These are phyloP conservation scores for Bombus impatiens DNA, from an alignment of 1,140 invertebrate genomes.

Conservation along the genomic window DNA sequence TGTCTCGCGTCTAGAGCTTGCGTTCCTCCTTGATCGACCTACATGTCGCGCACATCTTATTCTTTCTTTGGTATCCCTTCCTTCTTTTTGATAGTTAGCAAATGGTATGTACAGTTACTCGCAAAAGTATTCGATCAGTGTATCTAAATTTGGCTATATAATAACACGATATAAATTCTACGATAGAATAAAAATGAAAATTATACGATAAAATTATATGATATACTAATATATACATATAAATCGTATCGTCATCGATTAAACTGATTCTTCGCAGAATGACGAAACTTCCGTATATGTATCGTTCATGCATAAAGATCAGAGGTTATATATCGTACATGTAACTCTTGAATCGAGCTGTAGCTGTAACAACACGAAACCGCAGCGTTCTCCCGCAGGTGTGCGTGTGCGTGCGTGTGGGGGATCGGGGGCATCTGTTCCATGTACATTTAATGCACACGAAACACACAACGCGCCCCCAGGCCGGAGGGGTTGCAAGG, in stretches of 20 bases:
- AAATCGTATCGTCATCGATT: background rate
- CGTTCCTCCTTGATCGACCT: background rate
- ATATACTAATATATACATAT: background rate
- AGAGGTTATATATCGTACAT: background rate
- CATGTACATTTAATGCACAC: conserved; percentile 37
- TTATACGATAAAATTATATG: too few relatives aligned
- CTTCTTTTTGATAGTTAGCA: background rate
- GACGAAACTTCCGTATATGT: background rate
- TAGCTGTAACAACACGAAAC: background rate
- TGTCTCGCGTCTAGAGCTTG: conserved; percentile 8
- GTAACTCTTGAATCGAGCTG: background rate
- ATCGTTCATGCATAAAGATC: background rate
- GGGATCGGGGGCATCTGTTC: conserved; percentile 10
- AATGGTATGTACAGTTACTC: too few relatives aligned
- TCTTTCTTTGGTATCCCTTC: background rate
- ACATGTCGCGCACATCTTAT: background rate
- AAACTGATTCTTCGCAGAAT: background rate
- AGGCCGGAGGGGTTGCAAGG: conserved; percentile 53
- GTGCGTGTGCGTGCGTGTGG: background rate
- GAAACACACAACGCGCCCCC: conserved; percentile 51
- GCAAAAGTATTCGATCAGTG: too few relatives aligned
- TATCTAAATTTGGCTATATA: too few relatives aligned
- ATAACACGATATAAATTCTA: too few relatives aligned
- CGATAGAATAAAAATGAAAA: too few relatives aligned
- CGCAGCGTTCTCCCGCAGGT: conserved; percentile 8